Evolutionary conservation across 2,888 invertebrate species (phyloP).

Genomic region (Melanotus villosus): DNA sequence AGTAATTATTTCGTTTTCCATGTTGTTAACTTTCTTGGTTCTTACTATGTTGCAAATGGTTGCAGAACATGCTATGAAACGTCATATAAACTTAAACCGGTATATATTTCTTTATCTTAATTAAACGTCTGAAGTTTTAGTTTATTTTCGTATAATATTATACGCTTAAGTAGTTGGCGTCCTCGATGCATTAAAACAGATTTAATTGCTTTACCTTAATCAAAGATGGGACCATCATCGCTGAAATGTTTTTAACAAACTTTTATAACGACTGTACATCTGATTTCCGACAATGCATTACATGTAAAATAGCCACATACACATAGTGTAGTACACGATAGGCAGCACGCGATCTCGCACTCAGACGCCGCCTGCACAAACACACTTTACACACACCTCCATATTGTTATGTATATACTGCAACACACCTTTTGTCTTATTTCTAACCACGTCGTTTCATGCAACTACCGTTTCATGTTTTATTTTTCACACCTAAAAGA

Average conservation of each 20-base stretch:
- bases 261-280: constrained; percentile 47
- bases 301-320: constrained; percentile 53
- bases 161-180: constrained; percentile 31
- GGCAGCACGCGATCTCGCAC: constrained; percentile 52
- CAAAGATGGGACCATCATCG: constrained; percentile 27
- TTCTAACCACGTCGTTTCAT: constrained; percentile 26
- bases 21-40: constrained; percentile 28
- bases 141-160: constrained; percentile 33
- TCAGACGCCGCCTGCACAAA: constrained; percentile 41
- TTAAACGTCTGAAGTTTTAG: constrained; percentile 33
- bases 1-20: constrained; percentile 34
- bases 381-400: constrained; percentile 36
- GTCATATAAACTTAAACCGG: constrained; percentile 36
- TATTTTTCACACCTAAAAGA: constrained; percentile 21
- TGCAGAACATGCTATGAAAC: constrained; percentile 36
- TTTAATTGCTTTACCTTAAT: constrained; percentile 24
- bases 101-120: constrained; percentile 41
- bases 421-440: constrained; percentile 34
- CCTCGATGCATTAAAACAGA: constrained; percentile 24
- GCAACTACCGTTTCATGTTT: constrained; percentile 24
- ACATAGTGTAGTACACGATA: constrained; percentile 51
- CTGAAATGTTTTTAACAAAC: constrained; percentile 11
- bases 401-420: constrained; percentile 35
- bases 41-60: constrained; percentile 34
- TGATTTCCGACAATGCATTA: constrained; percentile 53